Evolutionary conservation across 2,888 invertebrate species (phyloP), one percentile per base, ranked within the genome.

Genomic region (Silvanus unidentatus): DNA sequence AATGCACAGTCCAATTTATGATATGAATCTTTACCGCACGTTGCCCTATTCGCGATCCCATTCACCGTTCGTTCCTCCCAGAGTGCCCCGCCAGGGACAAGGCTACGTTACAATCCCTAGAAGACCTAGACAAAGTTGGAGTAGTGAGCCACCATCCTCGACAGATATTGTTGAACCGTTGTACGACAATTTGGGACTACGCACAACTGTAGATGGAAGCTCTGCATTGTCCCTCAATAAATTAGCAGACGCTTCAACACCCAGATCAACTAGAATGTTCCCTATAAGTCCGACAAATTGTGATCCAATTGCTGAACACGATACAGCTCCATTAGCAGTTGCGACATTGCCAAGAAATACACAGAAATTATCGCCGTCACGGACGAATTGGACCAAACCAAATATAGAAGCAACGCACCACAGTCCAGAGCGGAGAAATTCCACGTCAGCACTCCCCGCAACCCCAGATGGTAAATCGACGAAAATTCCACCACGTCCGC

Each of bases 51-150:
- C 88, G 27, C 75, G 72, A 47, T 86, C 86, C 22, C 84, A 86
- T 50, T 87, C 87, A n/a, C 87, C 86, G 0, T 87, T 87, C 58
- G 78, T 82, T 22, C 30, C 49, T n/a, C 46, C 56, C 10, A 45
- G 58, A 45, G 50, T 64, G 46, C 55, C 84, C 84, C 2, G 78
- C 86, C 51, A 55, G 34, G 86, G 86, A 22, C 63, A 62, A 8
- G 90, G 89, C 9, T 91, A 90, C 67, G 89, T 90, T 35, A 91
- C 91, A 11, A 89, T 92, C 48, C 91, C 91, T 0, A 77, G 91
- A 54, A 77, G 89, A 60, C 90, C 89, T 0, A 75, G 91, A 50
- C 86, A 88, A 0, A 90, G 90, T 87, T 85, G 82, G 57, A 84
- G 81, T 48, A 62, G 52, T 61, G 72, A 50, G 64, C 71, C 62